Evolutionary conservation across 1,140 invertebrate species (phyloP).

Genomic region (Antheraea pernyi): DNA sequence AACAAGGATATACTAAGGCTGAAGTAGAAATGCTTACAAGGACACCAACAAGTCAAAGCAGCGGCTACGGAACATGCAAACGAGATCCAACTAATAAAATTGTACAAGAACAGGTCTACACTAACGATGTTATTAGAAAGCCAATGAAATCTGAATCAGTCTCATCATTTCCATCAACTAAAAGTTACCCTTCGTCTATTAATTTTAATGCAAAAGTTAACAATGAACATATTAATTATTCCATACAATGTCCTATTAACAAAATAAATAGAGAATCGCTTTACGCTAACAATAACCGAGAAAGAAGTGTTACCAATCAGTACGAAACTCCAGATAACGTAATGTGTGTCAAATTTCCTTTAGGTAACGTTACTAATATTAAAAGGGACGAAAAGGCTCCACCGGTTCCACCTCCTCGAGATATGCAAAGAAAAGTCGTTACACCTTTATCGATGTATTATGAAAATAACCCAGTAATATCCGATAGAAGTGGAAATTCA

Average conservation of each 20-base stretch:
- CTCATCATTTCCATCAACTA: constrained; percentile 73
- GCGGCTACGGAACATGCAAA: constrained; percentile 75
- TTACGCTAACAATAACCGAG: constrained; percentile 59
- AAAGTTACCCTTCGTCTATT: constrained; percentile 76
- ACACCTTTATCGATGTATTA: constrained; percentile 76
- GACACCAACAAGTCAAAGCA: constrained; percentile 73
- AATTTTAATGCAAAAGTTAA: constrained; percentile 79
- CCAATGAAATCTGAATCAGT: constrained; percentile 72
- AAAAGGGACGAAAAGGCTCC: constrained; percentile 74
- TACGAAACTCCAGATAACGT: constrained; percentile 66
- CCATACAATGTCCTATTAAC: constrained; percentile 64
- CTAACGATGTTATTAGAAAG: constrained; percentile 54
- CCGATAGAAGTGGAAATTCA: constrained; percentile 45
- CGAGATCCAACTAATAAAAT: constrained; percentile 57
- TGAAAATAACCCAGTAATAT: constrained; percentile 62
- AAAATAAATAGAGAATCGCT: constrained; percentile 55
- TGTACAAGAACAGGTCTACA: constrained; percentile 45
- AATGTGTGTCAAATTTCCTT: constrained; percentile 75
- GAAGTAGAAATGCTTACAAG: constrained; percentile 74
- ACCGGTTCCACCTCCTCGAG: constrained; percentile 85
- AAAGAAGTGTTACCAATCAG: constrained; percentile 54
- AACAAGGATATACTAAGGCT: constrained; percentile 75
- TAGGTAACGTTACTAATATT: constrained; percentile 69
- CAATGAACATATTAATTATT: constrained; percentile 77
- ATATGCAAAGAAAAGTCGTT: constrained; percentile 81